Conservation (phyloP, 2,888 invertebrate genomes). For the Dolomedes plantarius region DNA sequence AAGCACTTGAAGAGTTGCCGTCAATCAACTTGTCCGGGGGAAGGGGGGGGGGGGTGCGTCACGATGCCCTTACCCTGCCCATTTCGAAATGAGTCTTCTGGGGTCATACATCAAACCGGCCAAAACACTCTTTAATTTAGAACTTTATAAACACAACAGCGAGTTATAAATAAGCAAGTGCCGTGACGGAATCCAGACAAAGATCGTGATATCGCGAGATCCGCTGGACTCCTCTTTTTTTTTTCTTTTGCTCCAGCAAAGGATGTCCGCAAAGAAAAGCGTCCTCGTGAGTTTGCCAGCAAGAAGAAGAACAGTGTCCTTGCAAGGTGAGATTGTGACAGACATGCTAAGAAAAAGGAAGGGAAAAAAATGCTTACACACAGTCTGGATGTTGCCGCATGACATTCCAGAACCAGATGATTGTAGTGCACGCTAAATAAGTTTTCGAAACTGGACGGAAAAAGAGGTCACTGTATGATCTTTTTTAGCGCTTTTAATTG, state of each 20-base stretch:
- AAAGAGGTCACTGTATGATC: not conserved
- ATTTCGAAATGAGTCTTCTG: not conserved
- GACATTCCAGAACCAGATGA: not conserved
- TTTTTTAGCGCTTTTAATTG: not conserved
- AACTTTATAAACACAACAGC: not conserved
- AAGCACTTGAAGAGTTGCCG: not conserved
- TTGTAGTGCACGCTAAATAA: conserved; percentile 1
- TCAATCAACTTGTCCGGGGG: not conserved
- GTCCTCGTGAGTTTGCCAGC: not conserved
- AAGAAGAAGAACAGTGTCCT: not conserved
- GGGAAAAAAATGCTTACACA: not conserved
- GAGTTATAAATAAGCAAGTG: not conserved
- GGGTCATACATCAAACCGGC: not conserved
- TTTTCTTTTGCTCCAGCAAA: not conserved
- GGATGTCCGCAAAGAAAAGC: not conserved
- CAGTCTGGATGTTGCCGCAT: not conserved
- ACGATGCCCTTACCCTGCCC: not conserved
- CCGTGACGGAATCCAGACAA: not conserved
- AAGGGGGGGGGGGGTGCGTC: no score
- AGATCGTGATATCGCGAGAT: not conserved
- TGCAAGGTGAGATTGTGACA: conserved; percentile 16
- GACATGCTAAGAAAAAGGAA: not conserved
- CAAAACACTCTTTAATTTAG: not conserved
- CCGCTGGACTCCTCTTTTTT: not conserved
- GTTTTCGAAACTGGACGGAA: conserved; percentile 1